Evolutionary conservation across 2,888 invertebrate species (phyloP).

Genomic region (Ligdia adustata): DNA sequence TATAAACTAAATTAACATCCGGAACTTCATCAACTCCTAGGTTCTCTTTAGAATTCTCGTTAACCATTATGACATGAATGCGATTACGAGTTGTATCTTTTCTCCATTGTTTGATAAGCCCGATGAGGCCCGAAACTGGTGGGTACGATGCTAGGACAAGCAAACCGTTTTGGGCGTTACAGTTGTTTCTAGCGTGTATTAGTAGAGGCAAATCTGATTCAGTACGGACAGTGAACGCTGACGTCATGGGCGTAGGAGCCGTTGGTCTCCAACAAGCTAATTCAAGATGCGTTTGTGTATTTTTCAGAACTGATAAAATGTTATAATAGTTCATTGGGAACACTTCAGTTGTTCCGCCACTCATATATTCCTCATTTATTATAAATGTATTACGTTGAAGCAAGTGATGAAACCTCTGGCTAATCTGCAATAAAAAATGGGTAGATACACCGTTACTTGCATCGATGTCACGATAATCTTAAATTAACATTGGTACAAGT

Average conservation of each 20-base stretch:
- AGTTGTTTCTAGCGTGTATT: constrained; percentile 21
- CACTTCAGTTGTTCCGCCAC: neutral
- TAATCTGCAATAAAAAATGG: constrained; percentile 15
- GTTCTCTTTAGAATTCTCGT: constrained; percentile 17
- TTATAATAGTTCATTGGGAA: constrained; percentile 1
- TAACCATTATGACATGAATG: constrained; percentile 32
- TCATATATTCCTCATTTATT: constrained; percentile 3
- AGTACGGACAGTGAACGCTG: constrained; percentile 16
- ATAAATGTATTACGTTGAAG: constrained; percentile 2
- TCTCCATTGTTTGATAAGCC: constrained; percentile 39
- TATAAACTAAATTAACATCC: constrained; percentile 33
- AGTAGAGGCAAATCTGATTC: constrained; percentile 33
- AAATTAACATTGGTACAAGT: neutral
- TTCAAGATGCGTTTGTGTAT: constrained; percentile 25
- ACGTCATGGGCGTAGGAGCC: constrained; percentile 18
- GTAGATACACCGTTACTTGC: too few relatives aligned
- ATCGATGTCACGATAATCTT: neutral
- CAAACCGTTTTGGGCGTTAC: constrained; percentile 30
- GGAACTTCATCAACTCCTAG: constrained; percentile 15
- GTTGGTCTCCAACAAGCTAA: constrained; percentile 36
- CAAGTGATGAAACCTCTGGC: neutral
- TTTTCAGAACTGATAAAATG: constrained; percentile 10
- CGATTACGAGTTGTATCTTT: constrained; percentile 31
- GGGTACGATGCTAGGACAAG: constrained; percentile 38
- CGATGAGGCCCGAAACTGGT: constrained; percentile 30